Conservation (phyloP, 2,888 invertebrate species). For the Acanthoscelides obtectus region DNA sequence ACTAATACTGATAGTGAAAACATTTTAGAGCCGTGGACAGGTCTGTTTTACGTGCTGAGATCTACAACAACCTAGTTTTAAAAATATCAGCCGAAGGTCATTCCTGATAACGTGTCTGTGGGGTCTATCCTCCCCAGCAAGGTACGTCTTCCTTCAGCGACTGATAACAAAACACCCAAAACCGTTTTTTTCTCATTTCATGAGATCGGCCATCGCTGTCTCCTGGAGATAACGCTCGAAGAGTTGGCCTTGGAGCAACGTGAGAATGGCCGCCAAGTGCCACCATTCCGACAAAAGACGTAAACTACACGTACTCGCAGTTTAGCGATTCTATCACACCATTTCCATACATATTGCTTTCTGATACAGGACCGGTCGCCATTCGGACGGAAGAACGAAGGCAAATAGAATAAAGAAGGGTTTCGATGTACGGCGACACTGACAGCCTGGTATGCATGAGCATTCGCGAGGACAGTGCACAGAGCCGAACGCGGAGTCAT, state of each 20-base stretch:
- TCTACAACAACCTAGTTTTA: no score
- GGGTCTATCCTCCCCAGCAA: no score
- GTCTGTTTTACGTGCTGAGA: no score
- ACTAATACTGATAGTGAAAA: no score
- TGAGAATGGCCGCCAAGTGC: background rate
- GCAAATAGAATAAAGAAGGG: background rate
- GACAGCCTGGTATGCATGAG: no score
- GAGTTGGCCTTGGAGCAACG: background rate
- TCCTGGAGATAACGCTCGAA: background rate
- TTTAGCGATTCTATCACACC: conserved; percentile 16
- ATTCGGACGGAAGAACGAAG: background rate
- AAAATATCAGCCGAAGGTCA: no score
- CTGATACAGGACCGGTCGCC: conserved; percentile 30
- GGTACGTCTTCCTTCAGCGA: background rate
- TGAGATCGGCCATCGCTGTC: background rate
- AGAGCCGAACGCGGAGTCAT: no score
- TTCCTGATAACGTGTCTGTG: no score
- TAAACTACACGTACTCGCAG: background rate
- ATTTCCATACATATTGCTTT: conserved; percentile 45
- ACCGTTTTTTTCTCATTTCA: background rate
- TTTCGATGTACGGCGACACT: background rate
- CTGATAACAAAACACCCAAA: background rate
- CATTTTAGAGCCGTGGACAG: no score
- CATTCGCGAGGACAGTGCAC: no score
- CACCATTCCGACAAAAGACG: conserved; percentile 3